These are phyloP conservation scores for Drosophila virilis DNA, from an alignment of 1,140 invertebrate species.

Conservation along the genomic window DNA sequence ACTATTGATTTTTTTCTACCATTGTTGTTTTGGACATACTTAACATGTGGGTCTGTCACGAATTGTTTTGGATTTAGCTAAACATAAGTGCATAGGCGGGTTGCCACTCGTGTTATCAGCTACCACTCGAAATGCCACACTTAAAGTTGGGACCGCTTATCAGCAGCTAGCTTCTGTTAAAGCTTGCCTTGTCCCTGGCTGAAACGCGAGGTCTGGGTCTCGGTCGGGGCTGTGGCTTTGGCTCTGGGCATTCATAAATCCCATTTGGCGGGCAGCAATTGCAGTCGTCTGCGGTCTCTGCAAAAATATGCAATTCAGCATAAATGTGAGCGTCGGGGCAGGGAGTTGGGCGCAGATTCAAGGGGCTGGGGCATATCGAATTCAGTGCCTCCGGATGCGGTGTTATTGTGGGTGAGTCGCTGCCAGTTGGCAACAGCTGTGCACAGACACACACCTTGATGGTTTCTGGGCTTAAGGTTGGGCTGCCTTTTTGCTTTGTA, in stretches of 20 bases:
- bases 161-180: slow-evolving; percentile 30
- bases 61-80: slow-evolving; percentile 11
- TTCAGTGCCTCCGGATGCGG: slow-evolving; percentile 43
- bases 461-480: slow-evolving; percentile 6
- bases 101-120: slow-evolving; percentile 18
- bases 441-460: slow-evolving; percentile 57
- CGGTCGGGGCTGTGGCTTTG: slow-evolving; percentile 10
- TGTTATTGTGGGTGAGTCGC: slow-evolving; percentile 47
- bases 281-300: slow-evolving; percentile 52
- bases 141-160: slow-evolving; percentile 32
- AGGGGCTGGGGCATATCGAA: slow-evolving; percentile 46
- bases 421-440: slow-evolving; percentile 61
- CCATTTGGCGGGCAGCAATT: slow-evolving; percentile 52
- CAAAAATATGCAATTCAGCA: slow-evolving; percentile 67
- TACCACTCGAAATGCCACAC: slow-evolving; percentile 5
- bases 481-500: slow-evolving; percentile 47
- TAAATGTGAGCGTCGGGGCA: slow-evolving; percentile 3
- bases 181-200: slow-evolving; percentile 41
- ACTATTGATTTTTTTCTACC: slow-evolving; percentile 37
- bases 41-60: not conserved
- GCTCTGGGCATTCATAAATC: slow-evolving; percentile 59
- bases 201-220: slow-evolving; percentile 1
- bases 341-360: not conserved
- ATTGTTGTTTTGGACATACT: slow-evolving; percentile 7
- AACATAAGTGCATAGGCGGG: slow-evolving; percentile 4